Base-by-base conservation (phyloP, 1,140 invertebrate species). In the Augochlora pura region DNA sequence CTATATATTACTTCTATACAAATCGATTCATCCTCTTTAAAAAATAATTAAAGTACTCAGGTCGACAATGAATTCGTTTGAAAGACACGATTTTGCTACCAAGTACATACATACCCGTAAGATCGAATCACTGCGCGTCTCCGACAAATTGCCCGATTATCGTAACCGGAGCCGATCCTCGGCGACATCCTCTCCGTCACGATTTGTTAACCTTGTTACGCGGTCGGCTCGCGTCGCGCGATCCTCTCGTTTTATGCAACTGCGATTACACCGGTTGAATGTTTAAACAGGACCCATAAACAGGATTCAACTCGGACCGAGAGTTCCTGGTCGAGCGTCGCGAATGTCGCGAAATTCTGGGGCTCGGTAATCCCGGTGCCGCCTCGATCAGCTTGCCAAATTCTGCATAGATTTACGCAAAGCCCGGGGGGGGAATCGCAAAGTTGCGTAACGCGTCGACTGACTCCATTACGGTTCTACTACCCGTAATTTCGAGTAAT, bases 201-300 rank as follows among this genome's bases (percentile, higher is more conserved):
- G 71, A 78, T 78, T 72, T 78, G 76, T 69, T 70, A 84, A 74
- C 57, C 81, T 74, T 59, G 72, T 84, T 80, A 80, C 70, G 54
- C n/a, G 32, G 42, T 46, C 14, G 42, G 10, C 42, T 73, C 49
- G 60, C 49, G 81, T 62, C 69, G 77, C 74, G 67, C 59, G 25
- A 65, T 69, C 72, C 65, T 84, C 73, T 59, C 65, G 68, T 68
- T 75, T 84, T 54, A 39, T 70, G 59, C 82, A 82, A 66, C 68
- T 62, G 71, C 25, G 67, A n/a, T 77, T 77, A 77, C 76, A 49
- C 60, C 54, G 25, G 69, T 72, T 72, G 76, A 78, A 78, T 78
- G 76, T 65, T 78, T 78, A 4, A 78, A 78, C 72, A 72, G 64
- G 76, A 0, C 9, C 46, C 68, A 78, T 78, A 78, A 78, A 46